These are phyloP conservation scores for Macroglossus sobrinus DNA, from an alignment of 2,113 vertebrate species.

Conservation along the genomic window DNA sequence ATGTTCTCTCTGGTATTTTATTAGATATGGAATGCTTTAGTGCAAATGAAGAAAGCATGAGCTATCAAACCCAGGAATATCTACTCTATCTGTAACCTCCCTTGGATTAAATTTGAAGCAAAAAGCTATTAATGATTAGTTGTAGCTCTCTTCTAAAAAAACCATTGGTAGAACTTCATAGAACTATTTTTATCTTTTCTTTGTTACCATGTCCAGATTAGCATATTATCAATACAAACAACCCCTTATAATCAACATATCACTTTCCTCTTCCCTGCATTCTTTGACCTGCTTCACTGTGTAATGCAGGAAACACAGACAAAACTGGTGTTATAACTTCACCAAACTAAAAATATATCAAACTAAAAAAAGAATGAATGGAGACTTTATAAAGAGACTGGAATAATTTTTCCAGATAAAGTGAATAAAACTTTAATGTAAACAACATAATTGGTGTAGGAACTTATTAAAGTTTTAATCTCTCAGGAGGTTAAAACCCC, in stretches of 20 bases:
- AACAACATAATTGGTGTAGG: background rate
- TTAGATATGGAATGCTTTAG: background rate
- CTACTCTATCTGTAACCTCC: background rate
- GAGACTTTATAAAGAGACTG: background rate
- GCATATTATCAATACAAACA: background rate
- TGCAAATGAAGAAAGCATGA: background rate
- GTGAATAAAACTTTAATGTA: background rate
- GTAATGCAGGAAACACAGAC: background rate
- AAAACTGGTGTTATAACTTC: background rate
- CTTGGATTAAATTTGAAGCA: background rate
- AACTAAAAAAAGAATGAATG: slow-evolving; percentile 8
- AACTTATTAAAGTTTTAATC: background rate
- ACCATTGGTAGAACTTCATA: background rate
- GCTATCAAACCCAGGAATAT: background rate
- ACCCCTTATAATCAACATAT: background rate
- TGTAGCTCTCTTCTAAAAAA: background rate
- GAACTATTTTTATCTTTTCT: background rate
- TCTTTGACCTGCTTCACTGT: background rate
- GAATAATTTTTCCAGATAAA: background rate
- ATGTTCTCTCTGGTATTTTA: background rate
- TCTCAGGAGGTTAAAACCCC: background rate
- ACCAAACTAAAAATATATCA: background rate
- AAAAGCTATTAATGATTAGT: background rate
- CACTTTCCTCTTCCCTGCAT: background rate
- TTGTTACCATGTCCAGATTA: background rate